Evolutionary conservation across 2,888 invertebrate species (phyloP).

Genomic region (Atrina japonica): DNA sequence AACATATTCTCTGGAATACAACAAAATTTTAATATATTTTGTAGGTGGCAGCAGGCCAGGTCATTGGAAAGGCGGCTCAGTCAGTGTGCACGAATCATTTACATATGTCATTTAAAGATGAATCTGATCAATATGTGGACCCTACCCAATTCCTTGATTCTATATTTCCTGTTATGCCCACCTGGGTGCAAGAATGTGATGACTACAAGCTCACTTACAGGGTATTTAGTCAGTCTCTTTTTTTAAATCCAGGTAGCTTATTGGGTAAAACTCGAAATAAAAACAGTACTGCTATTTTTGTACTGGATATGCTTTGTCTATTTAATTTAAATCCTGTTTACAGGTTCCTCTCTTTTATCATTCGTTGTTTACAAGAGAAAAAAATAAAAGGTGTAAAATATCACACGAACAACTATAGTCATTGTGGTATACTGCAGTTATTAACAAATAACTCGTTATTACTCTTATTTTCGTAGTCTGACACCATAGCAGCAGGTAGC

Average conservation of each 20-base stretch:
- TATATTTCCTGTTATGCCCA: constrained; percentile 48
- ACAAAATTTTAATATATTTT: not conserved
- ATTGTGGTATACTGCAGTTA: too few species aligned
- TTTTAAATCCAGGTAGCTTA: not conserved
- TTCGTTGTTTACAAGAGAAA: too few species aligned
- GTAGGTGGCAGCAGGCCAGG: constrained; percentile 64
- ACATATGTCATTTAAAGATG: constrained; percentile 57
- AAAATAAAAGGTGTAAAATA: too few species aligned
- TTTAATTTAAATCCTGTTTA: constrained; percentile 45
- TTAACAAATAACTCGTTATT: too few species aligned
- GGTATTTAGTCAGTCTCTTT: constrained; percentile 32
- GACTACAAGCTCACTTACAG: constrained; percentile 63
- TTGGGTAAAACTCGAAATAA: too few species aligned
- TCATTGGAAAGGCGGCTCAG: constrained; percentile 51
- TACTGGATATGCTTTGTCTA: too few species aligned
- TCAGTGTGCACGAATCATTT: constrained; percentile 60
- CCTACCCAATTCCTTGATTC: constrained; percentile 56
- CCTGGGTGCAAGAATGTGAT: constrained; percentile 64
- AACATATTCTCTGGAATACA: too few species aligned
- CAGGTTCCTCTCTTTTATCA: too few species aligned
- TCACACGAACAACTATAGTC: too few species aligned
- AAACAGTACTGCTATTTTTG: constrained; percentile 16
- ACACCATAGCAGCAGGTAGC: too few species aligned
- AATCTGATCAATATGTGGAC: constrained; percentile 44
- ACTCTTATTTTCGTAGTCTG: too few species aligned